Evolutionary conservation across 2,113 vertebrate genomes (phyloP).

Genomic region (Cisticola juncidis): DNA sequence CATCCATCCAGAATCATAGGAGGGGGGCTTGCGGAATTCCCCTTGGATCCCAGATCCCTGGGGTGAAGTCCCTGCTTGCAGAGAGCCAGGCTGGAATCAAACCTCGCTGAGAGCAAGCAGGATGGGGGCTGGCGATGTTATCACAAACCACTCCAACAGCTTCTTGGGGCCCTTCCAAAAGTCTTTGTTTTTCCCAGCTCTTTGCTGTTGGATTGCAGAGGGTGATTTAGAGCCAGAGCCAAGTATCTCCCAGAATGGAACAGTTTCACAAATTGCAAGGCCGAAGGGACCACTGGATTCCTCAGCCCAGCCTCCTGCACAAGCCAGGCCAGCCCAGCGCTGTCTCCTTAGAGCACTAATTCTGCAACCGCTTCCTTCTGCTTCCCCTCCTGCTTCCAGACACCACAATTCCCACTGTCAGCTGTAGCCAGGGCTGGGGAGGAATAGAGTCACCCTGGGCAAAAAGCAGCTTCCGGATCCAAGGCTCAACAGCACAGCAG

Average conservation of each 20-base stretch:
- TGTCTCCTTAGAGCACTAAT: slow-evolving; percentile 25
- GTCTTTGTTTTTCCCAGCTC: slow-evolving; percentile 26
- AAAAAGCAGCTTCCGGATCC: not conserved
- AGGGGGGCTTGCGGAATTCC: not conserved
- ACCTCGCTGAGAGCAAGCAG: rapidly evolving
- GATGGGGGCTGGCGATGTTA: not conserved
- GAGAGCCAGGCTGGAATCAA: not conserved
- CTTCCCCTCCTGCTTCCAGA: not conserved
- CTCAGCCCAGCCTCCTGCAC: not conserved
- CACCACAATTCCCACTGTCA: not conserved
- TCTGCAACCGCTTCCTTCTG: slow-evolving; percentile 2
- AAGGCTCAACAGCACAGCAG: not conserved
- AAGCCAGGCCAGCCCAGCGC: not conserved
- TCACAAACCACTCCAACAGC: slow-evolving; percentile 20
- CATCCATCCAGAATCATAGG: not conserved
- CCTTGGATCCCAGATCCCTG: not conserved
- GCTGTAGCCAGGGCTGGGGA: not conserved
- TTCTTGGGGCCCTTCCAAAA: slow-evolving; percentile 19
- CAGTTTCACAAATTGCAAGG: slow-evolving; percentile 29
- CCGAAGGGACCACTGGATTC: slow-evolving; percentile 37
- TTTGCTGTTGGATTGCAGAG: slow-evolving; percentile 41
- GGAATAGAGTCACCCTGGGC: not conserved
- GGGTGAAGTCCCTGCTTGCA: not conserved
- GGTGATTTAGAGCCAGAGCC: slow-evolving; percentile 46
- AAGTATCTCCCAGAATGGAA: slow-evolving; percentile 47